Base-by-base conservation (phyloP, 2,113 vertebrate genomes). In the Pachyramphus minor region DNA sequence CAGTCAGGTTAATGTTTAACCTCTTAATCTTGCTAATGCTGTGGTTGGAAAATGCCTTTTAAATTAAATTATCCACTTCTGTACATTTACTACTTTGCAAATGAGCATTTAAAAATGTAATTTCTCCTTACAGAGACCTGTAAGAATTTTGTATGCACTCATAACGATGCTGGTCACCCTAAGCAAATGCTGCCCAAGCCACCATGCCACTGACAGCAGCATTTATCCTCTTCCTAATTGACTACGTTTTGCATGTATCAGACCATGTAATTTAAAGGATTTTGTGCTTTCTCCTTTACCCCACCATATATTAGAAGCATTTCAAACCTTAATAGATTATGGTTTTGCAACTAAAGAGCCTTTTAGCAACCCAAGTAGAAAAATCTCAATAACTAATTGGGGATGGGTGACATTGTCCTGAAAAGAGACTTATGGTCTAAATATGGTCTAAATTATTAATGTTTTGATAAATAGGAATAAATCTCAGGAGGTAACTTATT, bases 51-150 rank as follows among this genome's bases (percentile, higher is more conserved):
- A 96, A 90, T 37, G 47, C 4, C 58, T 37, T 94, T 96, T 84
- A 94, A 87, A 93, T 89, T 80, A 59, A 74, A 95, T 95, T 79
- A 93, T 77, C 42, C 66, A n/a, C 47, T 93, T 83, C 72, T 90
- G 71, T 74, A 81, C 31, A 45, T 94, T 94, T 60, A 52, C 63
- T 33, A 5, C 49, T 78, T 78, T 59, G 37, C 6, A 80, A 96
- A 92, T 39, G 64, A 72, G 28, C 16, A 39, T 86, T 92, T 84
- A 8, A 95, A 91, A 94, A 81, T 90, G 22, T 12, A 30, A 67
- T 44, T n/a, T 88, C 77, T 73, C 42, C 91, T 87, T 85, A 72
- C 23, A 37, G 59, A 78, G 12, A 37, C 31, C 23, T 74, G 20
- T 78, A 39, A 71, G 53, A 55, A 53, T 86, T 95, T 85, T 78